Base-by-base conservation (phyloP, 1,140 invertebrate genomes). In the Ephestia elutella region DNA sequence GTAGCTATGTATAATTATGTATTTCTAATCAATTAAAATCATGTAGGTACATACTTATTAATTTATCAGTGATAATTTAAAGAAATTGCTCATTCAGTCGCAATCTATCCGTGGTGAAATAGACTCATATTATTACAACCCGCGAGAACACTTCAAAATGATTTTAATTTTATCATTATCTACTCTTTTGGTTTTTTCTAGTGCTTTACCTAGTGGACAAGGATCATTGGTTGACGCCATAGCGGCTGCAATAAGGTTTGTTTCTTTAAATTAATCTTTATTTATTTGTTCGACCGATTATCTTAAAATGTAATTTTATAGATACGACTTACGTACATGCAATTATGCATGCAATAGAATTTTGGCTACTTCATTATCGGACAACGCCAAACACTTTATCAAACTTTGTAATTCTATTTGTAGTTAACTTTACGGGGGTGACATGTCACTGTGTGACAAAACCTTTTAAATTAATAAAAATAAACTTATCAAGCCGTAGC, bases 181-280 rank as follows among this genome's bases (percentile, higher is more conserved):
- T 15, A 15, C 15, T 15, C 7, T 44, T 1, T 15, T 44, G 15
- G 38, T 44, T 15, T 44, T 21, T 60, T 38, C 56, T 57, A 55
- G 4, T 44, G 58, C 63, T 13, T 28, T 51, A 17, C 60, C 60
- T 3, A 44, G 10, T 17, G 10, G 38, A 15, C 13, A 2, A 44
- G 38, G n/a, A 15, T 0, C 38, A 15, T 44, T 35, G 32, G 32
- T 44, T 15, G 38, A 44, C 15, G 15, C n/a, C n/a, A 44, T 44
- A n/a, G 2, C 38, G 15, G 38, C 38, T 17, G 13, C 38, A 44
- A 44, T 44, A 1, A 44, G 38, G 38, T 44, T 44, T 1, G 30
- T 32, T 25, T 25, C 21, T 25, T 25, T 25, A 25, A 3, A 25
- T 3, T 25, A 25, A 25, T 3, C 21, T 25, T 25, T 25, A 7